These are phyloP conservation scores for Tanypteryx hageni DNA, from an alignment of 2,888 invertebrate genomes.

Conservation along the genomic window DNA sequence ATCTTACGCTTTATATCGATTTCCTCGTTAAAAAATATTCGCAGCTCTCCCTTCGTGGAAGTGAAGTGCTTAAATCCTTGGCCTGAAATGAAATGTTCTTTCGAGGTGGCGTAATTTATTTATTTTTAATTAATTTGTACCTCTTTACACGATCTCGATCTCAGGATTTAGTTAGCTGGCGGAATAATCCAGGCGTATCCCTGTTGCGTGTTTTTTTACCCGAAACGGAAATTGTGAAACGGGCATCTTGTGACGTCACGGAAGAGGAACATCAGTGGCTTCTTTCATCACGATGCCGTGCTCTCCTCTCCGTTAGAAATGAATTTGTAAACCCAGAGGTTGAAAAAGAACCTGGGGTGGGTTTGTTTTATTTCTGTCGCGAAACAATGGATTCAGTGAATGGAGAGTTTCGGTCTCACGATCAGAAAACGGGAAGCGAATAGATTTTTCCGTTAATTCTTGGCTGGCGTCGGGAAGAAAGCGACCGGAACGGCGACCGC, in stretches of 20 bases:
- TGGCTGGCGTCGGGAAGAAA: neutral
- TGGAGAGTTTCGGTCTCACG: neutral
- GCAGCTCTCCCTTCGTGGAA: too few species aligned
- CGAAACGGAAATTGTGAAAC: conserved; percentile 36
- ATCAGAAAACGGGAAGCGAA: neutral
- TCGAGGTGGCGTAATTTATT: too few species aligned
- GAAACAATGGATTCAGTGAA: neutral
- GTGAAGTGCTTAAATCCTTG: too few species aligned
- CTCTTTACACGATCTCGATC: too few species aligned
- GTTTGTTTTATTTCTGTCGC: neutral
- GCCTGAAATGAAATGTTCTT: too few species aligned
- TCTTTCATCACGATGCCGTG: conserved; percentile 2
- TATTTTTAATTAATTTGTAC: too few species aligned
- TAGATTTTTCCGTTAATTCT: neutral
- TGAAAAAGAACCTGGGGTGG: neutral
- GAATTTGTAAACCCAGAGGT: neutral
- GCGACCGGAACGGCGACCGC: neutral
- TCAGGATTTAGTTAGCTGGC: neutral
- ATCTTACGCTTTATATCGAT: too few species aligned
- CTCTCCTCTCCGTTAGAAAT: neutral
- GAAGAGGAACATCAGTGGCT: conserved; percentile 6
- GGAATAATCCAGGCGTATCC: neutral
- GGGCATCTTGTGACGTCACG: conserved; percentile 40
- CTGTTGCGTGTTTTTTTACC: neutral
- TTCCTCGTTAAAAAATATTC: too few species aligned